A percentile compares a stretch with the other conserved stretches of the same genome.
Evolutionary conservation across 2,888 invertebrate genomes (phyloP).

Genomic region (Amorpha juglandis): DNA sequence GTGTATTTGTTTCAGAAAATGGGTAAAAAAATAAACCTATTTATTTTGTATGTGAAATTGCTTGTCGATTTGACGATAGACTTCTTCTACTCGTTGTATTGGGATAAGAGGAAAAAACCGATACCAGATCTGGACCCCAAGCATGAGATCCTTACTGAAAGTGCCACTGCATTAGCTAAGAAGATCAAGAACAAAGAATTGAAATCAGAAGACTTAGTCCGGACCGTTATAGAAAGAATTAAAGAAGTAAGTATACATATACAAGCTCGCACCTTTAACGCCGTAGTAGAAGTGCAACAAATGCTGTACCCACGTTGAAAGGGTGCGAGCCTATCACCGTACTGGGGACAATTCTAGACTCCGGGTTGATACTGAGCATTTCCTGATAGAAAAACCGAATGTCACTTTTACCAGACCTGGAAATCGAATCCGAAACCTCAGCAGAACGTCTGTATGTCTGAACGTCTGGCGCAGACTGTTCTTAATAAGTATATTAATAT

Average conservation of each 20-base stretch:
- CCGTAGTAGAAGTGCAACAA: no score
- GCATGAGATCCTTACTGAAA: conserved; percentile 78
- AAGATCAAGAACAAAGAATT: conserved; percentile 86
- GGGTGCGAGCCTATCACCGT: no score
- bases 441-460: no score
- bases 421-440: no score
- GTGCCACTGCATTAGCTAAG: conserved; percentile 87
- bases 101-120: conserved; percentile 62
- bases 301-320: no score
- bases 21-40: conserved; percentile 46
- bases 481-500: no score
- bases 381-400: no score
- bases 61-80: conserved; percentile 67
- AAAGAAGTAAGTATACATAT: conserved; percentile 86
- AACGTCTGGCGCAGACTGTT: no score
- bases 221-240: conserved; percentile 90
- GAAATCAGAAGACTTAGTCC: conserved; percentile 89
- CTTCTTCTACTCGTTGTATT: conserved; percentile 70
- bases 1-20: conserved; percentile 35
- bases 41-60: conserved; percentile 56
- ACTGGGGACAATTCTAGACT: no score
- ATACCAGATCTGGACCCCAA: conserved; percentile 67
- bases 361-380: no score
- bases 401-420: no score
- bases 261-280: no score